Base-by-base conservation (phyloP, 92 coral and sea anemone species). In the Zoanthus sansibaricus region DNA sequence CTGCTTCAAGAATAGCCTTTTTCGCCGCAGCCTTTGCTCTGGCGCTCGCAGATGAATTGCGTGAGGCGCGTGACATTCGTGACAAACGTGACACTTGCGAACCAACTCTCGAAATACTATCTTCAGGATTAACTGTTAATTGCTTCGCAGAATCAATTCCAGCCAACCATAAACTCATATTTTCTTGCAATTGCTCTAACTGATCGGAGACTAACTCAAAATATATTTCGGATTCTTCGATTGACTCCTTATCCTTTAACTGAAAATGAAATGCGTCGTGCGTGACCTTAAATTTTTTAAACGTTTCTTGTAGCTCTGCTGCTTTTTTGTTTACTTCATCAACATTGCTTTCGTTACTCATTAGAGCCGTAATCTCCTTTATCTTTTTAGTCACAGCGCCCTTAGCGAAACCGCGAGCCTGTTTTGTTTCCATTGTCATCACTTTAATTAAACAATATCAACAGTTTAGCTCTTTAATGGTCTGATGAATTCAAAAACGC, bases 51-150 rank as follows among this genome's bases (percentile, higher is more conserved):
- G 69, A 45, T 7, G 91, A 88, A 71, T 6, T 82, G 52, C 42
- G 42, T 37, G 42, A 16, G 70, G 55, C 33, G 73, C 67, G 42
- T 44, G 83, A 32, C 31, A 52, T 42, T 33, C 55, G 58, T 12
- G 78, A 56, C 32, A 42, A 31, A 71, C 25, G 61, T 46, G 78
- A 66, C 76, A 46, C 8, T 6, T 42, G 84, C 12, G 66, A 59
- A 7, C 90, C 82, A 15, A 68, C 61, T 72, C 86, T 91, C 62
- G 89, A 83, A 16, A 85, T 45, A 12, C 89, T 83, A 31, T 91
- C 92, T 16, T 89, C 92, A 11, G 94, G 92, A 8, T 55, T 54
- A 37, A 37, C 42, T 37, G 42, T 37, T 37, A 37, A 37, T 13
- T 76, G 37, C 20, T 31, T 79, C 13, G 69, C 25, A n/a, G 82